Evolutionary conservation across 2,113 vertebrate species (phyloP), one percentile per base, ranked within the genome.

Genomic region (Campylomormyrus tamandua): DNA sequence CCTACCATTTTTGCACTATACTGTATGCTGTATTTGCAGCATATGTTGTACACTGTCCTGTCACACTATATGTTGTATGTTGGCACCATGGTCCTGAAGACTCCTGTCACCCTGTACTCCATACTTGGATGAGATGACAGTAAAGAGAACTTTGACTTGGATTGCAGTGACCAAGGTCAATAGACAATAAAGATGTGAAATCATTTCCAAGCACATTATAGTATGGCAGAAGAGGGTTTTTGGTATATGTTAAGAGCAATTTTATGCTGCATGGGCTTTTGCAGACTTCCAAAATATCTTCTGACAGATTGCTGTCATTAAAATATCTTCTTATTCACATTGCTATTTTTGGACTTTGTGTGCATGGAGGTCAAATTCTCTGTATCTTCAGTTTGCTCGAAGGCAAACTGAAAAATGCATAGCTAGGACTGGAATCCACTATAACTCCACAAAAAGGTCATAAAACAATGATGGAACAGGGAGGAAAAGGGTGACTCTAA

Each of bases 261-360:
- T 42, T 80, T 8, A 42, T 80, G 15, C 35, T 42, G 74, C 13
- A 0, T 19, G 74, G 35, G 35, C 74, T 80, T 19, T 42, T 80
- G 35, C 46, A 11, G 56, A 88, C 56, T 46, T 48, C 21, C 53
- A n/a, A 66, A 62, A 39, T 88, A 35, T 21, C n/a, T 42, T 42
- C 53, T 46, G 53, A 66, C 87, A 88, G 56, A 88, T 88, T 8
- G n/a, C 56, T 88, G 87, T 39, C 58, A 88, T 62, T 88, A 45
- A 88, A 53, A 88, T 62, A 88, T 88, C 87, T 13, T 66, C 53
- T 27, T 39, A 66, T 62, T 46, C 87, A 46, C 13, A 48, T 45
- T 46, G 39, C 87, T 8, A 46, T 62, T 88, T 88, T 66, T n/a
- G 87, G 11, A 42, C 39, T 45, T 62, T 35, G 53, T 88, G 35